These are phyloP conservation scores for Paedocypris micromegethes DNA, from an alignment of 2,797 vertebrate genomes.

Conservation along the genomic window DNA sequence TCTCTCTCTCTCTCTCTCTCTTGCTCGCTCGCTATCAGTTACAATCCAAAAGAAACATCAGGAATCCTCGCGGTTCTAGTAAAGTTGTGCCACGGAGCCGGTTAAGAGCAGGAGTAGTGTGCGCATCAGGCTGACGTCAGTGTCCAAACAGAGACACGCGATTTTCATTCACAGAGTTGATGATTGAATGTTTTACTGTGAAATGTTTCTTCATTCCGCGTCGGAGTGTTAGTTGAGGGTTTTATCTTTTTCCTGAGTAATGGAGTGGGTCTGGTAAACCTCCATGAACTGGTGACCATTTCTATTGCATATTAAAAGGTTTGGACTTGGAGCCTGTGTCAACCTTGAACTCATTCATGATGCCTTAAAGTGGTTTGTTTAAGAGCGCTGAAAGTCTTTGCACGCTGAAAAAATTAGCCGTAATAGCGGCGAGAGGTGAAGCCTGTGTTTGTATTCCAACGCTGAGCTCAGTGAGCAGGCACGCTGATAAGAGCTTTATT, in stretches of 20 bases:
- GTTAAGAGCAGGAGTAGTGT: too few relatives aligned
- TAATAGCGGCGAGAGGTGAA: conserved; percentile 38
- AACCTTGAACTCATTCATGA: conserved; percentile 23
- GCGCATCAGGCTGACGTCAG: conserved; percentile 21
- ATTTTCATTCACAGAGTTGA: conserved; percentile 19
- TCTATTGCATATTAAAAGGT: conserved; percentile 4
- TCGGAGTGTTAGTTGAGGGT: conserved; percentile 18
- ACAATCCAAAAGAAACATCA: too few relatives aligned
- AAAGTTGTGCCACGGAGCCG: too few relatives aligned
- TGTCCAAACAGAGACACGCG: conserved; percentile 24
- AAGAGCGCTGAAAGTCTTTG: conserved; percentile 42
- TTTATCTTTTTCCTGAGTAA: conserved; percentile 34
- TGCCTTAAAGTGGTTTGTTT: conserved; percentile 47
- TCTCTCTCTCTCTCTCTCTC: too few relatives aligned
- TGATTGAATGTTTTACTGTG: conserved; percentile 9
- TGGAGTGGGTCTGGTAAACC: conserved; percentile 17
- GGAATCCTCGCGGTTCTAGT: too few relatives aligned
- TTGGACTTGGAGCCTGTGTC: not conserved
- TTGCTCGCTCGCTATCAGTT: too few relatives aligned
- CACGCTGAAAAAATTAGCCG: conserved; percentile 33
- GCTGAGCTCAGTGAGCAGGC: conserved; percentile 13
- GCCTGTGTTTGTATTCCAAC: conserved; percentile 29
- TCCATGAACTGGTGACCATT: conserved; percentile 21
- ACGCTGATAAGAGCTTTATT: conserved; percentile 28
- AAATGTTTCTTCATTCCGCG: conserved; percentile 27